Conservation (phyloP, 2,888 invertebrate species). For the Ashinkailepas kermadecensis region DNA sequence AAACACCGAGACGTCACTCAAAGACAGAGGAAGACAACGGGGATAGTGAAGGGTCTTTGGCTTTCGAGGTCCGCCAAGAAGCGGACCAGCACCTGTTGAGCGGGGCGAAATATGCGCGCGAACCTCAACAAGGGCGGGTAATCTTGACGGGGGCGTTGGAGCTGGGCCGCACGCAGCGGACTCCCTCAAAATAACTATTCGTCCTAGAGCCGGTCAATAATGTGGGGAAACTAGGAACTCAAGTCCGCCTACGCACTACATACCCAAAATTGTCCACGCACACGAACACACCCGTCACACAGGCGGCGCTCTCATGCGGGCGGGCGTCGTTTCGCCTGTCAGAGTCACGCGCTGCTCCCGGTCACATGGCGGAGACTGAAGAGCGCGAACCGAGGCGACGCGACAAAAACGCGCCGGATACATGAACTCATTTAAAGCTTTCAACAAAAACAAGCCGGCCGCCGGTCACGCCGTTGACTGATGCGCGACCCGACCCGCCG, state of each 20-base stretch:
- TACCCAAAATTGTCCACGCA: background rate
- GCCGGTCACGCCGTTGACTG: background rate
- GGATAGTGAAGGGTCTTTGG: conserved; percentile 11
- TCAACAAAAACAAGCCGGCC: conserved; percentile 17
- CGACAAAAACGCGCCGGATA: background rate
- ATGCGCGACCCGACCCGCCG: too few species aligned
- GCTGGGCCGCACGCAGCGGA: too few species aligned
- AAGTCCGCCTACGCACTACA: background rate
- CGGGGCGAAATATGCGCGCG: too few species aligned
- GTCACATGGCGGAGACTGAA: background rate
- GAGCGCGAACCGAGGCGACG: background rate
- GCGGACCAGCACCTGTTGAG: too few species aligned
- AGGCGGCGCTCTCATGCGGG: too few species aligned
- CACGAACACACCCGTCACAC: background rate
- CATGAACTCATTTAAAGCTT: conserved; percentile 18
- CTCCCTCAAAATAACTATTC: too few species aligned
- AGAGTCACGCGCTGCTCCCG: background rate
- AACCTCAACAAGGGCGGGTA: too few species aligned
- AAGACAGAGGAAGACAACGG: background rate
- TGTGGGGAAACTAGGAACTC: background rate
- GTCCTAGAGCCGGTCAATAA: too few species aligned
- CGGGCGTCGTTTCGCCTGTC: too few species aligned
- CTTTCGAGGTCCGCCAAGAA: background rate
- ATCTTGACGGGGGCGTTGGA: too few species aligned
- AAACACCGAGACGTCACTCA: background rate